Percentiles rank a stretch among this genome's conserved stretches.
Conservation (phyloP, 1,140 invertebrate genomes). For the Goniozus legneri region DNA sequence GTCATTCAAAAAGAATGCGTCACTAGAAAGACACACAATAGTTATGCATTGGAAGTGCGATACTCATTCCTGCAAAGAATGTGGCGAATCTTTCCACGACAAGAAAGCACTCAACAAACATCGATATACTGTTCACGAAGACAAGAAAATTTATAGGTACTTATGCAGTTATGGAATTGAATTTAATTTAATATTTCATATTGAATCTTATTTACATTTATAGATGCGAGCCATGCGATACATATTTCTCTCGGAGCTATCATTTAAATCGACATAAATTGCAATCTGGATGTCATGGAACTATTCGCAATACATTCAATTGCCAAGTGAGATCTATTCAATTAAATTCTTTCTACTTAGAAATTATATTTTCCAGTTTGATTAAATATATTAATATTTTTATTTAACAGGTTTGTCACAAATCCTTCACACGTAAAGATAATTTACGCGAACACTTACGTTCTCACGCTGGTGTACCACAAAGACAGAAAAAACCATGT, state of each 20-base stretch:
- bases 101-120: conserved; percentile 56
- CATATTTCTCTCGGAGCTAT: conserved; percentile 71
- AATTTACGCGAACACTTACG: conserved; percentile 74
- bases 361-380: conserved; percentile 5
- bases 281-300: conserved; percentile 70
- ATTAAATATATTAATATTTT: conserved; percentile 16
- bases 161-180: conserved; percentile 20
- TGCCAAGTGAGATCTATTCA: conserved; percentile 61
- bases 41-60: conserved; percentile 54
- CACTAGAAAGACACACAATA: conserved; percentile 52
- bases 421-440: conserved; percentile 71
- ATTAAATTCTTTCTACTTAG: conserved; percentile 11
- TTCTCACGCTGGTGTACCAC: conserved; percentile 65
- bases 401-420: conserved; percentile 67
- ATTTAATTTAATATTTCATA: background rate
- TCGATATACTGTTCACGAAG: conserved; percentile 49
- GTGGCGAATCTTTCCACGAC: conserved; percentile 51
- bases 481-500: conserved; percentile 66
- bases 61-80: conserved; percentile 50
- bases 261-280: conserved; percentile 72
- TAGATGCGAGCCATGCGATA: conserved; percentile 60
- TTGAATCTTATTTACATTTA: background rate
- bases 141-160: conserved; percentile 40
- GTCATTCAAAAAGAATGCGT: conserved; percentile 52
- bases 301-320: conserved; percentile 55